Base-by-base conservation (phyloP, 2,888 invertebrate genomes). In the Labia minor region DNA sequence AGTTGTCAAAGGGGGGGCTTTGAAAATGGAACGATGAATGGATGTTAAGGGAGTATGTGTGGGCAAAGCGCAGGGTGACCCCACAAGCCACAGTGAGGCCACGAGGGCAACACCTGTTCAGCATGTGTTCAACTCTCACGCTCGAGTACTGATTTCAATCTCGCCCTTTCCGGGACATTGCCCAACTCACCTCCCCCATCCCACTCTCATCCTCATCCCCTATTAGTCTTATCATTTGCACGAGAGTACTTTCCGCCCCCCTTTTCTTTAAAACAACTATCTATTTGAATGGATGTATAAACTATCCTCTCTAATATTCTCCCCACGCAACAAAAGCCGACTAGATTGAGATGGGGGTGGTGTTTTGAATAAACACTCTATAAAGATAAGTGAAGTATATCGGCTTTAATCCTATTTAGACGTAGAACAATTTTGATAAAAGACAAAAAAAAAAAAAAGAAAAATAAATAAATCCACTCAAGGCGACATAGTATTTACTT, bases 51-150 rank as follows among this genome's bases (percentile, higher is more conserved):
- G 8, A 4, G 8, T 49, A 4, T 14, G 2, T n/a, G 2, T n/a
- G 49, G 49, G 49, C 33, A 33, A n/a, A 8, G 26, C 8, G 26
- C 26, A 26, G 26, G 26, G 26, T 26, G 26, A 26, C 26, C 49
- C 49, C n/a, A 11, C 49, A 49, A 49, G n/a, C 49, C 49, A n/a
- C 14, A n/a, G 49, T 49, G 49, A 49, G 49, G 49, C n/a, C 49
- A 49, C 49, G 49, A 16, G 49, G 49, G n/a, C 49, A 49, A 49
- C 49, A 49, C 49, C 49, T 49, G 49, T 49, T 49, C 49, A 14
- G 49, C 49, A 49, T 49, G 49, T 49, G 49, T 49, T 49, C 49
- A 10, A n/a, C 14, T 49, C 49, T 49, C 49, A 49, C 49, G 49
- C 14, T 49, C 14, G 16, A 49, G 49, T 49, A 49, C 49, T 49